Base-by-base conservation (phyloP, 1,140 invertebrate species). In the Sycobia sp. region DNA sequence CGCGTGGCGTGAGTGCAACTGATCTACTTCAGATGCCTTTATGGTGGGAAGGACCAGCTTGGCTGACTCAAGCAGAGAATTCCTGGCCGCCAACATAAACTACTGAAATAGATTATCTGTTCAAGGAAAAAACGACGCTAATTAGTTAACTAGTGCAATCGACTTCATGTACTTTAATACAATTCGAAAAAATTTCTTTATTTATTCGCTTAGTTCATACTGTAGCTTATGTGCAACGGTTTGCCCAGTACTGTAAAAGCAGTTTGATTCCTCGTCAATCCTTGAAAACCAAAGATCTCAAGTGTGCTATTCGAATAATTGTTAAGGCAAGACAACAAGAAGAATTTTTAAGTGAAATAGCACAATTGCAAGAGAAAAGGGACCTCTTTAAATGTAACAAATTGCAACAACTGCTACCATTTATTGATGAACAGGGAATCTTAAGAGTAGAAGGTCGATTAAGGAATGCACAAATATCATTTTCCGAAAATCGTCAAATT, bases 391-490 rank as follows among this genome's bases (percentile, higher is more conserved):
- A 27, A 3, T 39, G 14, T n/a, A 66, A 46, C 27, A 46, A 55
- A 14, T 38, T 70, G 68, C 60, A 41, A 11, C 29, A 60, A 10
- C 53, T 78, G 18, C 56, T 62, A 39, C 70, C 76, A 22, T 78
- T 78, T 65, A 3, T 81, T 4, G 78, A 81, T 57, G 22, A 65
- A 8, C 51, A 67, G 7, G 71, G 70, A 25, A 2, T 82, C 0
- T 11, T 82, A 8, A 62, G 78, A 38, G 79, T 82, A 8, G 77
- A 79, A 7, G 78, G 81, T 5, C 58, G 78, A 36, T 53, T 82
- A 8, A 10, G 58, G 2, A 41, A 73, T 43, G 50, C 75, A 10
- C 51, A 68, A n/a, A 23, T 83, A 1, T 38, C 65, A 8, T 55
- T 67, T 55, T 58, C 7, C 11, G 11, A 32, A 11, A 32, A 32